phyloP scores from a whole-genome alignment of 2,113 vertebrate genomes.

The Sphyrna mokarran region DNA sequence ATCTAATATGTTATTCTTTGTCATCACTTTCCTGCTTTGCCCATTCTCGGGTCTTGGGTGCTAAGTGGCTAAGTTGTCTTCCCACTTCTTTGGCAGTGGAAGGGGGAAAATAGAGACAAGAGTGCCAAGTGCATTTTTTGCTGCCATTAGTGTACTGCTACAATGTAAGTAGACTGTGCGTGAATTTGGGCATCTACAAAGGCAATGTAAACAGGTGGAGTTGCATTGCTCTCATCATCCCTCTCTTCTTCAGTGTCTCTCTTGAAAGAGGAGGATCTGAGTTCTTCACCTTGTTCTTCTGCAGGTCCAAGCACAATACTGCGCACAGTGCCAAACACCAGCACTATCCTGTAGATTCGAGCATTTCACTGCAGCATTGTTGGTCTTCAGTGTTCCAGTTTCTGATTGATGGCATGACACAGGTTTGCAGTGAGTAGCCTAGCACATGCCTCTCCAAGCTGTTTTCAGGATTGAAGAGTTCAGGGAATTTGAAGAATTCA shows the following conservation, averaged over 20 bases:
- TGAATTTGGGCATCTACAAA: neutral
- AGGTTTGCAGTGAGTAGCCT: neutral
- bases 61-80: neutral
- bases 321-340: neutral
- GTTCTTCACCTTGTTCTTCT: too few species aligned
- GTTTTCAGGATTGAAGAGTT: neutral
- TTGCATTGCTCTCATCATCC: neutral
- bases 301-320: neutral
- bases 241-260: neutral
- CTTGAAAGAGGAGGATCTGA: neutral
- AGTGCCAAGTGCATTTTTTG: neutral
- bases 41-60: neutral
- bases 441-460: neutral
- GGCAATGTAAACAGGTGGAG: too few species aligned
- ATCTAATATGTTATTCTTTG: neutral
- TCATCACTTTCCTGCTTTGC: neutral
- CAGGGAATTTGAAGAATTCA: neutral
- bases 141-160: neutral
- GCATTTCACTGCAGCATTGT: neutral
- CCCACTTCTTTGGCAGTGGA: neutral
- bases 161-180: neutral
- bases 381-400: neutral
- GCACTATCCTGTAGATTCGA: neutral
- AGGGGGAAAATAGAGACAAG: neutral
- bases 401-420: neutral